Percentiles rank a stretch among this genome's conserved stretches.
These are phyloP conservation scores for Harpagoxenus sublaevis DNA, from an alignment of 2,888 invertebrate species.

Conservation along the genomic window DNA sequence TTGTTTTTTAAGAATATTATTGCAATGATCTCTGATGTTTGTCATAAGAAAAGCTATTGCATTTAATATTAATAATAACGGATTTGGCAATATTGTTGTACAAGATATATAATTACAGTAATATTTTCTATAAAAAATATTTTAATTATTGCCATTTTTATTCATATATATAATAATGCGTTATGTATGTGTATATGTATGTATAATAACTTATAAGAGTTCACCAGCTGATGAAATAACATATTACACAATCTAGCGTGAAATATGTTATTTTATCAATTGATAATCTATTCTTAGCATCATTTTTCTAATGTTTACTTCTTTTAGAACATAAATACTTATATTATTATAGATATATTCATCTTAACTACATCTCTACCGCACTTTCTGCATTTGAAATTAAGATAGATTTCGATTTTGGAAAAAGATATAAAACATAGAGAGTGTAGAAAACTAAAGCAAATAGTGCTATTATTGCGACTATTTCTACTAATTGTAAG, in stretches of 20 bases:
- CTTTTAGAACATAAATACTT: neutral
- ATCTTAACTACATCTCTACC: neutral
- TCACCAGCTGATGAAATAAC: neutral
- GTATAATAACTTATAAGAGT: neutral
- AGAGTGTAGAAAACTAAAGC: neutral
- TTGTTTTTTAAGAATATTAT: neutral
- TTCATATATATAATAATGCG: neutral
- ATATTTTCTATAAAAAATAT: neutral
- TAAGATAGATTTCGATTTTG: neutral
- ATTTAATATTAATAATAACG: neutral
- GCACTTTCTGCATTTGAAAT: conserved; percentile 8
- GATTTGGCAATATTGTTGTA: neutral
- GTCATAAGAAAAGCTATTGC: neutral
- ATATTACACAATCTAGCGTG: neutral
- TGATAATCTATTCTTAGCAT: neutral
- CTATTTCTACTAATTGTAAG: neutral
- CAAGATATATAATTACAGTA: neutral
- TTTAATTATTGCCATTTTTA: neutral
- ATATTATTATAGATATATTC: neutral
- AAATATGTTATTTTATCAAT: neutral
- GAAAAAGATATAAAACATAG: neutral
- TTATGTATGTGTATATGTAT: neutral
- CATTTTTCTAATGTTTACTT: neutral
- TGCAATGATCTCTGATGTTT: neutral
- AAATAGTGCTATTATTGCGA: neutral